Evolutionary conservation across 1,140 invertebrate species (phyloP).

Genomic region (Adoxophyes honmai): DNA sequence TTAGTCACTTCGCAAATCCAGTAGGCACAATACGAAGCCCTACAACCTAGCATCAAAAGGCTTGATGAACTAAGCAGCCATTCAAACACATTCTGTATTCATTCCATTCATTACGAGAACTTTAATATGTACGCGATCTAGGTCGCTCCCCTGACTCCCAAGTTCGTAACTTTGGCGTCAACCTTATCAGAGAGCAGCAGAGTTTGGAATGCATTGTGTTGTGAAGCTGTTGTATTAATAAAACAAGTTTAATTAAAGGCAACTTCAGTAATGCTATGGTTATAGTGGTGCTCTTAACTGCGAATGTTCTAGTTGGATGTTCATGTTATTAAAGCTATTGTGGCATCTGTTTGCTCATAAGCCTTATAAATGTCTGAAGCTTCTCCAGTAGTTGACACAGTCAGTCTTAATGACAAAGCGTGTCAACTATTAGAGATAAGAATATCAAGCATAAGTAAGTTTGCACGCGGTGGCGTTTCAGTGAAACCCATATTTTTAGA

Average conservation of each 20-base stretch:
- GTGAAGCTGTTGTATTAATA: neutral
- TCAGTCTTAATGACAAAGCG: too few species aligned
- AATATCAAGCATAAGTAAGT: too few species aligned
- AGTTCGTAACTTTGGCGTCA: neutral
- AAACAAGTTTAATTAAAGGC: slow-evolving; percentile 14
- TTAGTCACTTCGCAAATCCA: neutral
- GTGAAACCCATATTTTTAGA: too few species aligned
- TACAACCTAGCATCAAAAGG: neutral
- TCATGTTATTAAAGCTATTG: neutral
- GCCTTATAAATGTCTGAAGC: too few species aligned
- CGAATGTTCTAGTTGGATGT: neutral
- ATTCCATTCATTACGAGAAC: slow-evolving; percentile 13
- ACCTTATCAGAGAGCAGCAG: slow-evolving; percentile 6
- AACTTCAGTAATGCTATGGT: slow-evolving; percentile 13
- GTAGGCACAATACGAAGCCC: neutral
- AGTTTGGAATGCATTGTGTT: neutral
- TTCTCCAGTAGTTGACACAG: too few species aligned
- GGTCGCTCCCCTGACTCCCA: neutral
- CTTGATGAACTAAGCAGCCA: slow-evolving; percentile 11
- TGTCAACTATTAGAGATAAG: too few species aligned
- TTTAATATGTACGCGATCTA: slow-evolving; percentile 2
- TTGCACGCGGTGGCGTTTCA: too few species aligned
- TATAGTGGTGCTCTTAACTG: neutral
- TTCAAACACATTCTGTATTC: slow-evolving; percentile 14
- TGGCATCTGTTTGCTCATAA: neutral